Base-by-base conservation (phyloP, 2,797 vertebrate species). In the Enteromius fasciolatus region DNA sequence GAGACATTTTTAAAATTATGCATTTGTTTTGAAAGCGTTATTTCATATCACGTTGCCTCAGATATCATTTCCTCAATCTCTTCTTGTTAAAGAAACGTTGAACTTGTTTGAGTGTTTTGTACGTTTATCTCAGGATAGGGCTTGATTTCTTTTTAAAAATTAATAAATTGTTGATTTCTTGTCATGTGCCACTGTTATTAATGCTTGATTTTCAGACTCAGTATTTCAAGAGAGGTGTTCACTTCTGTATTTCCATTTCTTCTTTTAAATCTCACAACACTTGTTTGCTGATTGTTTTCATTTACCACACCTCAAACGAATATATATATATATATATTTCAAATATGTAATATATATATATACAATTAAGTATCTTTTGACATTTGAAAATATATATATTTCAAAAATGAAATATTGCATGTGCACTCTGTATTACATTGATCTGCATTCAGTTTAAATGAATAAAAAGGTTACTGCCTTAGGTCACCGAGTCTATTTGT, bases 351-450 rank as follows among this genome's bases (percentile, higher is more conserved):
- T 80, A 46, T 69, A 80, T 59, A 80, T 44, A 61, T 28, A 41
- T 25, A 68, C 50, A 91, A 87, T 48, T 90, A 90, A 90, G 76
- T 86, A 90, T 90, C 92, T 92, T 93, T 92, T 54, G 68, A 66
- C 41, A 67, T 82, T 81, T 66, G 66, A 69, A 81, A 52, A 84
- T 25, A 57, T 76, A 80, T 76, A 69, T 81, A 80, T 85, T 82
- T 82, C 70, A 89, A 90, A 92, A 90, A 92, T 90, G 88, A 92
- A 91, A 91, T 90, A 90, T 93, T 94, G 94, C 93, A 95, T 95
- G 93, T 94, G 90, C 92, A 92, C 90, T 92, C 89, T 94, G 90
- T 94, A 89, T 92, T 92, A 93, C 85, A 93, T 92, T 92, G 90
- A 92, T 91, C 87, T 93, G 87, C 91, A 92, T 92, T 92, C 88